These are phyloP conservation scores for Terrapene triunguis DNA, from an alignment of 2,113 vertebrate genomes.

Conservation along the genomic window DNA sequence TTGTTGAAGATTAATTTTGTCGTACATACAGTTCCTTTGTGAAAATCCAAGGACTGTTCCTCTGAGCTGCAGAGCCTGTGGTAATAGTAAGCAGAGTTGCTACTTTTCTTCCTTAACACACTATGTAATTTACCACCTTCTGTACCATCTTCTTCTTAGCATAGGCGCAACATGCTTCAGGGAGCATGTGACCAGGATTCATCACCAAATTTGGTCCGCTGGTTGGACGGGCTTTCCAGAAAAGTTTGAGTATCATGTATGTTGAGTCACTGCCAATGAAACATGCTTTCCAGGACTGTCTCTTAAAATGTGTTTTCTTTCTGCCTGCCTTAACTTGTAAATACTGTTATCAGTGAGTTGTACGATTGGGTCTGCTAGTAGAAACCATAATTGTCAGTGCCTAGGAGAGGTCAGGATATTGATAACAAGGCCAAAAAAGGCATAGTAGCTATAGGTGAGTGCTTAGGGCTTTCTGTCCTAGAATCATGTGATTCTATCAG, in stretches of 20 bases:
- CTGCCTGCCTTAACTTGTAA: not conserved
- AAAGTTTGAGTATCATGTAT: not conserved
- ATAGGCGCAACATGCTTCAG: no score
- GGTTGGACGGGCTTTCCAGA: not conserved
- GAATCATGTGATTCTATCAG: not conserved
- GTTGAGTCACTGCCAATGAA: not conserved
- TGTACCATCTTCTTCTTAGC: no score
- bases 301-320: not conserved
- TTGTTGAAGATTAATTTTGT: not conserved
- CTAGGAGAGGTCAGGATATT: not conserved
- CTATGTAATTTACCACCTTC: not conserved
- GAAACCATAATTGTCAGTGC: not conserved
- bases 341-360: not conserved
- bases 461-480: fast-evolving
- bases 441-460: not conserved
- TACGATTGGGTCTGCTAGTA: not conserved
- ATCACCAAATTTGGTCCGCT: no score
- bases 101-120: not conserved
- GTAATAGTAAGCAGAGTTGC: not conserved
- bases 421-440: not conserved
- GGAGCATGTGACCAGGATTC: no score
- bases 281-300: not conserved
- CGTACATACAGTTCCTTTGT: not conserved
- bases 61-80: not conserved
- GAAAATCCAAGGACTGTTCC: not conserved